Percentiles rank a stretch among this genome's conserved stretches.
These are phyloP conservation scores for Helicorthomorpha holstii DNA, from an alignment of 1,140 invertebrate species.

Conservation along the genomic window DNA sequence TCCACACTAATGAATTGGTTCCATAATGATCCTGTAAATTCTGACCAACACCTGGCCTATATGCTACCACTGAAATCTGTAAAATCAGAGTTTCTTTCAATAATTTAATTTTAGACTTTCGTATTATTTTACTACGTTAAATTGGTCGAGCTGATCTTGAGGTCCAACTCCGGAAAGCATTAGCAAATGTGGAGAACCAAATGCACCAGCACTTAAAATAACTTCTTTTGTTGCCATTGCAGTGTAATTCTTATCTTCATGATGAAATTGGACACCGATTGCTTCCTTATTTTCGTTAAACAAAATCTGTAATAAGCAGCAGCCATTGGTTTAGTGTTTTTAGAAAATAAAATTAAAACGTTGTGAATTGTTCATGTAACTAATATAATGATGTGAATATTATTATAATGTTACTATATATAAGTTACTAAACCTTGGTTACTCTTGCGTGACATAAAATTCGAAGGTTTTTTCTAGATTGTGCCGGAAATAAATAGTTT, in stretches of 20 bases:
- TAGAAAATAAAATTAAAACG: no score
- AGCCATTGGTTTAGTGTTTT: not conserved
- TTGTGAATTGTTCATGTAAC: no score
- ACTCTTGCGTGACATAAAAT: constrained; percentile 14
- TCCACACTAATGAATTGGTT: no score
- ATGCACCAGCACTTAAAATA: constrained; percentile 35
- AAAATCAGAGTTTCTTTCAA: no score
- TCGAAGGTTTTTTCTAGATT: constrained; percentile 17
- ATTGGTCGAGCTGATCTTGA: constrained; percentile 27
- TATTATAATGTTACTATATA: no score
- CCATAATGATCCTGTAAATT: constrained; percentile 28
- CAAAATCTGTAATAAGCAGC: constrained; percentile 42
- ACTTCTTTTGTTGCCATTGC: constrained; percentile 16
- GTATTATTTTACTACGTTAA: no score
- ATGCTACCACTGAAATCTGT: constrained; percentile 20
- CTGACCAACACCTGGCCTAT: constrained; percentile 26
- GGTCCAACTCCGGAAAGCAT: constrained; percentile 41
- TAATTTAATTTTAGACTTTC: no score
- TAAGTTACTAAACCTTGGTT: constrained; percentile 12
- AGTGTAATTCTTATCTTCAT: constrained; percentile 36
- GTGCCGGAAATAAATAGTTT: constrained; percentile 16
- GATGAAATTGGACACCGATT: constrained; percentile 57
- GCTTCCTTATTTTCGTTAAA: constrained; percentile 50
- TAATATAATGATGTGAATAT: no score
- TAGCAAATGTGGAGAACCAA: constrained; percentile 38